Conservation (phyloP, 2,113 vertebrate genomes). For the Blennius ocellaris region DNA sequence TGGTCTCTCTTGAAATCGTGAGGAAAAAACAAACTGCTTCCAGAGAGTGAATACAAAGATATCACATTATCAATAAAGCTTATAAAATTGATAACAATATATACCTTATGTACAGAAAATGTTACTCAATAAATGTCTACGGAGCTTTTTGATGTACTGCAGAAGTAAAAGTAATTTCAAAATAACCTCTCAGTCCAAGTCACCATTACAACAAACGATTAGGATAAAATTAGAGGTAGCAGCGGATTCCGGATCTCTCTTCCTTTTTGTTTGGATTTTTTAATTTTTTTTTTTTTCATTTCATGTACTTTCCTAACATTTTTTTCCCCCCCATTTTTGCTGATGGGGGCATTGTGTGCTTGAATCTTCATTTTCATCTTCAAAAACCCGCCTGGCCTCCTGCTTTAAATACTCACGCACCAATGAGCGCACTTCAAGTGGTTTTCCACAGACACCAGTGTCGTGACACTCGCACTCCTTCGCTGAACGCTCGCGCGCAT, state of each 20-base stretch:
- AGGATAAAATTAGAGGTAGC: constrained; percentile 95
- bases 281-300: constrained; percentile 12
- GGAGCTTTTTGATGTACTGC: constrained; percentile 67
- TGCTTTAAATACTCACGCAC: constrained; percentile 75
- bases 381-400: constrained; percentile 59
- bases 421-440: constrained; percentile 80
- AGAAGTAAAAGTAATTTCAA: constrained; percentile 82
- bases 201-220: constrained; percentile 70
- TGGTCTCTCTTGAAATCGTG: constrained; percentile 61
- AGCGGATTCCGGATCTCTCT: constrained; percentile 90
- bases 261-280: constrained; percentile 41
- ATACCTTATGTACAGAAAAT: constrained; percentile 81
- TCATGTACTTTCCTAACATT: constrained; percentile 30
- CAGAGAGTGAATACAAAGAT: constrained; percentile 75
- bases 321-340: constrained; percentile 61
- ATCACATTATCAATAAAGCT: constrained; percentile 81
- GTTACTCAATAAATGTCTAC: constrained; percentile 69
- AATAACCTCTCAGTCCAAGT: constrained; percentile 82
- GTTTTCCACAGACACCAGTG: constrained; percentile 78
- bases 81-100: constrained; percentile 83
- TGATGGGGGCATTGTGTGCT: constrained; percentile 61
- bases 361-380: constrained; percentile 65
- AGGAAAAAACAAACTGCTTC: constrained; percentile 72
- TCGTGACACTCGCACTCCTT: constrained; percentile 18
- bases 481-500: constrained; percentile 33